Base-by-base conservation (phyloP, 2,113 vertebrate species). In the human (Homo sapiens) region DNA sequence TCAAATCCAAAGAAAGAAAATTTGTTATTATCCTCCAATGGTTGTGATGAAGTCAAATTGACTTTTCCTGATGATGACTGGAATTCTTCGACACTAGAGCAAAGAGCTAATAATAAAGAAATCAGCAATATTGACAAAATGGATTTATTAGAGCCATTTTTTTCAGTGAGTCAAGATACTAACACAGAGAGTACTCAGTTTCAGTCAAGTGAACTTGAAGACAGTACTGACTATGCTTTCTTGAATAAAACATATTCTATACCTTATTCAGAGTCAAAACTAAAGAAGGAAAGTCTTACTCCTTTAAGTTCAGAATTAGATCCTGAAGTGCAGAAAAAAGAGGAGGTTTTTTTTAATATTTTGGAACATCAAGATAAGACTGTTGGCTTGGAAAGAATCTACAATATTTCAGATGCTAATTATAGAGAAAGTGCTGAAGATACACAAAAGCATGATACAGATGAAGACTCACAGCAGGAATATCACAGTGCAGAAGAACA, bases 401-500 rank as follows among this genome's bases (percentile, higher is more conserved):
- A 0, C 20, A 72, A 35, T 17, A 14, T 57, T 70, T 52, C 2
- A 0, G 75, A 40, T 35, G 43, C 59, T 3, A 16, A 22, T 18
- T 88, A 11, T 8, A 22, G 90, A 25, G 84, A 52, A 45, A 90
- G 61, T 72, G 68, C 52, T 76, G 86, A 43, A 6, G 89, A 92
- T 22, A 8, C 35, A 40, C 89, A n/a, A 0, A 96, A 43, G 25
- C 38, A 1, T 23, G 81, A 6, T 38, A 0, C 55, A 1, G 82
- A 45, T 14, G 98, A 98, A 30, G 97, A 98, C 38, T 98, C 98
- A 0, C 98, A 98, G 93, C 97, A 98, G 92, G 98, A 98, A 2
- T 99, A 98, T 32, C 89, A 98, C 75, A 99, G 98, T 73, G 97
- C 96, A 5, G 59, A 92, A 0, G 98, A 98, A 35, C 97, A 97